Conservation (phyloP, 2,797 vertebrate genomes). For the Momotus momota region DNA sequence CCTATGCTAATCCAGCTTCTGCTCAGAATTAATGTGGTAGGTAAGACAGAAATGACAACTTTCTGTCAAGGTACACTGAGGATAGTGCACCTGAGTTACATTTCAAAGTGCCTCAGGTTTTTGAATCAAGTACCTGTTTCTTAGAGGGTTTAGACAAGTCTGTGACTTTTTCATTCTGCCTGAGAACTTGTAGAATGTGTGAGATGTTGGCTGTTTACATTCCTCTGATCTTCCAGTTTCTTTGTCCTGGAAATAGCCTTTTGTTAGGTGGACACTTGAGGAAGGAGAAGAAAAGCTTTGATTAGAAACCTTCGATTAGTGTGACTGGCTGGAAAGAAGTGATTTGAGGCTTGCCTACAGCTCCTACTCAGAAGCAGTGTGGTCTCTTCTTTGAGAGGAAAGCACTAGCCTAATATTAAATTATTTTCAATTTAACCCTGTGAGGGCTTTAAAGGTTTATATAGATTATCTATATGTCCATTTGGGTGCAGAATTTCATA, state of each 20-base stretch:
- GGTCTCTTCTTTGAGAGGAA: background rate
- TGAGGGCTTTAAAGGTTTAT: constrained; percentile 9
- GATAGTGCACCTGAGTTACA: background rate
- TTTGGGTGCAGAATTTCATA: constrained; percentile 11
- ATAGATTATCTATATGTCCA: background rate
- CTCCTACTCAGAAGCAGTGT: background rate
- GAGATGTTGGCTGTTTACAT: background rate
- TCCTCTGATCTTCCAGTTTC: background rate
- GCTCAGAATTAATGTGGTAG: background rate
- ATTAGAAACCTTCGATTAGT: background rate
- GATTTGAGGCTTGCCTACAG: background rate
- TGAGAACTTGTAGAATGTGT: background rate
- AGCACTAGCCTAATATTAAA: background rate
- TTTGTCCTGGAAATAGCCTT: background rate
- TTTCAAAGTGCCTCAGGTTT: background rate
- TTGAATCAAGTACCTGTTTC: background rate
- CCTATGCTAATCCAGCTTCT: background rate
- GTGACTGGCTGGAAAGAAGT: background rate
- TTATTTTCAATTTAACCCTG: background rate
- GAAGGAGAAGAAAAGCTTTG: background rate
- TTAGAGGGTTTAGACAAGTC: background rate
- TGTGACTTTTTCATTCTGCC: background rate
- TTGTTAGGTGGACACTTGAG: background rate
- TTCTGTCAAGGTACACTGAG: background rate
- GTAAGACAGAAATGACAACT: background rate